Conservation (phyloP, 2,797 vertebrate genomes). For the Petrocephalus sullivani region DNA sequence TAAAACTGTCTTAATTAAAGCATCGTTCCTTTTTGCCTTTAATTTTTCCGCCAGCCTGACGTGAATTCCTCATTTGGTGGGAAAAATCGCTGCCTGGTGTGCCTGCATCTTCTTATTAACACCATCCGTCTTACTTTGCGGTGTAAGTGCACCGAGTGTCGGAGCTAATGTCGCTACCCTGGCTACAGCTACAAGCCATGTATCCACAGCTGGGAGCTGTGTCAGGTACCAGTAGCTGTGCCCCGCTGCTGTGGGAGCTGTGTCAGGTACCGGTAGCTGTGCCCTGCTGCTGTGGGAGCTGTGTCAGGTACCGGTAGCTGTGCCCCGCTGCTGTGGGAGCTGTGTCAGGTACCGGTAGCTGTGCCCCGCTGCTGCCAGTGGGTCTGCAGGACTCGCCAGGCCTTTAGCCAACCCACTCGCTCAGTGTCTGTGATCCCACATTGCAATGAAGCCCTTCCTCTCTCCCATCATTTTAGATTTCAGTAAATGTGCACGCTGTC, state of each 20-base stretch:
- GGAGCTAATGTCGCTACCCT: not conserved
- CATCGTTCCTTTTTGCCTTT: not conserved
- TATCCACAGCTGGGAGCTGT: not conserved
- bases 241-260: not conserved
- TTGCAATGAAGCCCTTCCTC: not conserved
- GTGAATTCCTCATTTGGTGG: not conserved
- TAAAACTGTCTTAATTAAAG: not conserved
- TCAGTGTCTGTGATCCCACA: not conserved
- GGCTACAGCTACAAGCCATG: not conserved
- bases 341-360: not conserved
- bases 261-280: not conserved
- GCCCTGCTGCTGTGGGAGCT: not conserved
- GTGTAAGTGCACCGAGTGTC: not conserved
- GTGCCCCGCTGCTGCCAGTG: not conserved
- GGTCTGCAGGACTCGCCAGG: not conserved
- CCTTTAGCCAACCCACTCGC: not conserved
- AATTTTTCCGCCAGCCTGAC: not conserved
- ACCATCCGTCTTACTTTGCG: slow-evolving; percentile 5
- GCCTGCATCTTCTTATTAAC: not conserved
- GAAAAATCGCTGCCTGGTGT: not conserved
- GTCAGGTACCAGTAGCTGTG: not conserved
- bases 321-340: not conserved
- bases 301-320: not conserved
- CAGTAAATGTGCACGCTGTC: not conserved
- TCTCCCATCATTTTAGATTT: not conserved